Evolutionary conservation across 2,888 invertebrate genomes (phyloP), one percentile per base, ranked within the genome.

Genomic region (Pardosa pseudoannulata): DNA sequence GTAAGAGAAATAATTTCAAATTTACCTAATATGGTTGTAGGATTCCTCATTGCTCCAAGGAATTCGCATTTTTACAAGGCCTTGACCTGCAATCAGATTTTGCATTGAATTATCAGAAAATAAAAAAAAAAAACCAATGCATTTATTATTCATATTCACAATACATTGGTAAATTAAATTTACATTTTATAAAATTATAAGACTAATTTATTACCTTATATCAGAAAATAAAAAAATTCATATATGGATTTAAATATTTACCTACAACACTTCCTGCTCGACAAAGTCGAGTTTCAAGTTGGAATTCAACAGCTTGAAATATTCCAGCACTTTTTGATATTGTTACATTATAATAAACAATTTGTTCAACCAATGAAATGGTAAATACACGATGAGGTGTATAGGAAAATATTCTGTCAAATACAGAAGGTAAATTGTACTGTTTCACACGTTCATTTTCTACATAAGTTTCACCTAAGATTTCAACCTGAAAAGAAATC

Each of bases 331-430:
- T 75, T 28, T 67, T 75, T 50, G 75, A 29, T 1, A 89, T 11
- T 28, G 81, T 89, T 1, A 89, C 32, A 67, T 88, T 88, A 31
- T 82, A 89, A 41, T 83, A 89, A 6, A 87, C 62, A 11, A 76
- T 65, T 23, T 88, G 87, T 39, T 89, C 88, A 19, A 87, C 73
- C 1, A 89, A 41, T n/a, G 89, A 87, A 11, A 89, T 79, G 31
- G 81, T 82, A 0, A 89, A 50, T 6, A 89, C 50, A 27, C 64
- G 50, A n/a, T 80, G 41, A 23, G 88, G 67, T 5, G 79, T 29
- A 41, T 13, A 86, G 13, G 36, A 56, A 31, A 73, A 74, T 16
- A 50, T 56, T 36, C 73, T 72, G 13, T 88, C 72, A 23, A 75
- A 67, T 27, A 89, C 27, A 5, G 65, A 56, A n/a, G 87, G 87